Evolutionary conservation across 2,797 vertebrate species (phyloP), one percentile per base, ranked within the genome.

Genomic region (Gymnoscopelus microlampas): DNA sequence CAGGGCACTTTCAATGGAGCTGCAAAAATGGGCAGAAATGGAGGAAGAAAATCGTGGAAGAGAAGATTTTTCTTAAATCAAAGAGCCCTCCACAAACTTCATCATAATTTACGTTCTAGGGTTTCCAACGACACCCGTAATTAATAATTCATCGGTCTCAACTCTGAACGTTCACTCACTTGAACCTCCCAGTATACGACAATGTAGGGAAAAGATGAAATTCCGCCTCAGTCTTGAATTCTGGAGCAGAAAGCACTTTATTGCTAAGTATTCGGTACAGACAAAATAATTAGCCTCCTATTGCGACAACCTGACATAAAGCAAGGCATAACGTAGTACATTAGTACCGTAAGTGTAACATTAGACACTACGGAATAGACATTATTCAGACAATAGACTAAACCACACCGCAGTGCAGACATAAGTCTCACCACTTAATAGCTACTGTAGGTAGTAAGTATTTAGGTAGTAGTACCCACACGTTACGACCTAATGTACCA

Each of bases 71-170:
- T 59, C 71, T 73, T 63, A 60, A 66, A 19, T 73, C n/a, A 57
- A 53, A 14, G 11, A 57, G 32, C 9, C 32, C 49, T 15, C 13
- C n/a, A 68, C 65, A 73, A 85, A 86, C 56, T 64, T 3, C 10
- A 76, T 54, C 9, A 54, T 76, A 63, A 74, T 64, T 56, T 81
- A 50, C 72, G 56, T 68, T 74, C 53, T 60, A 12, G 54, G 32
- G 51, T 83, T 84, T 76, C 50, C 63, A 63, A 70, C 75, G 62
- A 51, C 48, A 26, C 48, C 0, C 6, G 56, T 58, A 63, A 80
- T 86, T 85, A 77, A 82, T 86, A 83, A 87, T 88, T 84, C 57
- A 80, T 80, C 14, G 8, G 9, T 69, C 68, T 82, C 62, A 78
- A 80, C 78, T 71, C 53, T 5, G 69, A 53, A 60, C 78, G 51